A percentile compares a stretch with the other conserved stretches of the same genome.
These are phyloP conservation scores for Anoplopoma fimbria DNA, from an alignment of 2,113 vertebrate species.

Conservation along the genomic window DNA sequence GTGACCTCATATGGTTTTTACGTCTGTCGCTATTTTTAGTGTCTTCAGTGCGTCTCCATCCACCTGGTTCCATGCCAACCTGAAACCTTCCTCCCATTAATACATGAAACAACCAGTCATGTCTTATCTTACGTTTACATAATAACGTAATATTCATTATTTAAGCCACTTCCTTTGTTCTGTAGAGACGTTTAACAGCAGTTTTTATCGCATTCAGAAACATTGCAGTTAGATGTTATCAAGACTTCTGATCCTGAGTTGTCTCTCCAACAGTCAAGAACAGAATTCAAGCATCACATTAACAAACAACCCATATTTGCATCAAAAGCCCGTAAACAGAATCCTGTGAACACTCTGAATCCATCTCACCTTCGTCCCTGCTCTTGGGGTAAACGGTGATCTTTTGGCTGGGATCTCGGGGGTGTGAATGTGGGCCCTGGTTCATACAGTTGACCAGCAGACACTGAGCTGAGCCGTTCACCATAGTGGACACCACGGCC, in stretches of 20 bases:
- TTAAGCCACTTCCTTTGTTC: no score
- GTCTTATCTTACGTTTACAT: no score
- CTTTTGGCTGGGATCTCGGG: background rate
- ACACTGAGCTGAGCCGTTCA: background rate
- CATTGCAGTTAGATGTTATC: no score
- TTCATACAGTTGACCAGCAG: constrained; percentile 7
- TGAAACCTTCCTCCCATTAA: no score
- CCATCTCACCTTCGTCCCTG: background rate
- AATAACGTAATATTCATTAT: no score
- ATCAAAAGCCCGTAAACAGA: background rate
- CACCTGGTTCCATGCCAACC: no score
- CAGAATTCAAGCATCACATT: background rate
- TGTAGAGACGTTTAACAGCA: no score
- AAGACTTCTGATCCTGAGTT: no score
- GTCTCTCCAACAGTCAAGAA: background rate
- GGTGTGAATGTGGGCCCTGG: background rate
- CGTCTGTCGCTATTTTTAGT: no score
- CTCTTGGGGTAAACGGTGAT: background rate
- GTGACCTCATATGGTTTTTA: no score
- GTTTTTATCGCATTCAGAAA: background rate
- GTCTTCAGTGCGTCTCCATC: no score
- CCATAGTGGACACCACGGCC: background rate
- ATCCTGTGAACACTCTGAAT: background rate
- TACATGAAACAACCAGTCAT: no score
- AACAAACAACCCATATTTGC: background rate